These are phyloP conservation scores for Meganola albula DNA, from an alignment of 2,888 invertebrate genomes.

Conservation along the genomic window DNA sequence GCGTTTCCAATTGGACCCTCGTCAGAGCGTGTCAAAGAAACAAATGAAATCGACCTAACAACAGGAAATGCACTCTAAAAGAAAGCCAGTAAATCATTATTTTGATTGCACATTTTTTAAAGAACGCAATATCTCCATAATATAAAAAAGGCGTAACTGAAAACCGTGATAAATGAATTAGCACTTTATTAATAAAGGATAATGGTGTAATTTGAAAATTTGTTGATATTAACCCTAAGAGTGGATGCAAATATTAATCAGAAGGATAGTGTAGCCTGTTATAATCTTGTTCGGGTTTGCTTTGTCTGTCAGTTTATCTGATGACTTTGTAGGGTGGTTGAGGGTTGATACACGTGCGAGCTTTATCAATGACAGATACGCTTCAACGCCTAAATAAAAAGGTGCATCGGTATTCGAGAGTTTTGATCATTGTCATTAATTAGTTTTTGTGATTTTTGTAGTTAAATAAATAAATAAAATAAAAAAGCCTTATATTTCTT, in stretches of 20 bases:
- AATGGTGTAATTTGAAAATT: slow-evolving; percentile 13
- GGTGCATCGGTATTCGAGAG: slow-evolving; percentile 6
- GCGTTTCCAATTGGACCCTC: slow-evolving; percentile 51
- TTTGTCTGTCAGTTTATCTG: slow-evolving; percentile 45
- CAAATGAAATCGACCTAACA: slow-evolving; percentile 28
- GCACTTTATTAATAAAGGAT: slow-evolving; percentile 8
- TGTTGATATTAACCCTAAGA: slow-evolving; percentile 34
- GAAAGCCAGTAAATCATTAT: slow-evolving; percentile 1
- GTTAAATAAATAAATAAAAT: too few species aligned
- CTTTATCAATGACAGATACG: slow-evolving; percentile 39
- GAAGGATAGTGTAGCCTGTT: slow-evolving; percentile 39
- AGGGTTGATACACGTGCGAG: slow-evolving; percentile 40
- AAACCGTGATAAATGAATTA: slow-evolving; percentile 6
- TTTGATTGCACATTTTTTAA: slow-evolving; percentile 1
- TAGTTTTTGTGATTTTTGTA: too few species aligned
- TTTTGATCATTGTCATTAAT: slow-evolving; percentile 7
- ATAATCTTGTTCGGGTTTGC: slow-evolving; percentile 31
- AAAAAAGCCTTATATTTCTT: too few species aligned
- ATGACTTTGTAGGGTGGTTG: slow-evolving; percentile 35
- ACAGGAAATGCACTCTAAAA: slow-evolving; percentile 19
- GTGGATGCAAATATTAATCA: slow-evolving; percentile 51
- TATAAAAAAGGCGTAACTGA: slow-evolving; percentile 17
- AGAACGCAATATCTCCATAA: slow-evolving; percentile 11
- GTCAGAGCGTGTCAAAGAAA: slow-evolving; percentile 49
- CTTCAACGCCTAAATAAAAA: slow-evolving; percentile 25